phyloP scores from a whole-genome alignment of 2,113 vertebrate species.

The Orycteropus afer region DNA sequence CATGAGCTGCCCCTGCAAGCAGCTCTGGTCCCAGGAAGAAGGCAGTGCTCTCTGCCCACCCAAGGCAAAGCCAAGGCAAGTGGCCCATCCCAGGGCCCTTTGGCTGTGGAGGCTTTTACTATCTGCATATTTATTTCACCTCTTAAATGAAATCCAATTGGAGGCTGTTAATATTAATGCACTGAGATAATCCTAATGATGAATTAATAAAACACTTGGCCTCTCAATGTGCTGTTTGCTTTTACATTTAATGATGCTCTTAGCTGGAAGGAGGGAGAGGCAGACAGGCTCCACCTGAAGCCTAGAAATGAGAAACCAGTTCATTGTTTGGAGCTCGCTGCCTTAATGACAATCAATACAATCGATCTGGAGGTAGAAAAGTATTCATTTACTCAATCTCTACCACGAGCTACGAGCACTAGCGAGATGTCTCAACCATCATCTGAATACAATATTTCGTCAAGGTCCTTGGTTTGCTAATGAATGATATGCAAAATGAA shows the following conservation, averaged over 20 bases:
- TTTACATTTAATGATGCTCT: slow-evolving; percentile 91
- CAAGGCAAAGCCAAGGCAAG: background rate
- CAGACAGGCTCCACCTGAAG: slow-evolving; percentile 87
- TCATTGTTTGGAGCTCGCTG: slow-evolving; percentile 88
- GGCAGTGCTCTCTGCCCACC: fast-evolving
- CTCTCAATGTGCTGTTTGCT: slow-evolving; percentile 91
- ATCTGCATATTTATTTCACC: slow-evolving; percentile 91
- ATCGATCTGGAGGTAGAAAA: slow-evolving; percentile 88
- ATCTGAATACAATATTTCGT: slow-evolving; percentile 55
- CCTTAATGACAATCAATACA: slow-evolving; percentile 89
- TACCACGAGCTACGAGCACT: slow-evolving; percentile 83
- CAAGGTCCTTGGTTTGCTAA: slow-evolving; percentile 66
- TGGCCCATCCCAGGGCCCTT: slow-evolving; percentile 71
- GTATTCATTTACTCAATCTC: slow-evolving; percentile 88
- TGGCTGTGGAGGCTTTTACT: slow-evolving; percentile 82
- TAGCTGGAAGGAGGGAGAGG: slow-evolving; percentile 86
- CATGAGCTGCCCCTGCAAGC: too few relatives aligned
- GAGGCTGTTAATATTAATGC: slow-evolving; percentile 94
- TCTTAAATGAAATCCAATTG: slow-evolving; percentile 93
- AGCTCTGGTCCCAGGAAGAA: background rate
- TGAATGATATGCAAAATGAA: slow-evolving; percentile 71
- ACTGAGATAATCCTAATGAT: slow-evolving; percentile 93
- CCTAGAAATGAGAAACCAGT: slow-evolving; percentile 87
- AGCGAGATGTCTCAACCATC: slow-evolving; percentile 78
- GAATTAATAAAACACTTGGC: slow-evolving; percentile 94